Conservation (phyloP, 2,797 vertebrate species). For the Masticophis lateralis region DNA sequence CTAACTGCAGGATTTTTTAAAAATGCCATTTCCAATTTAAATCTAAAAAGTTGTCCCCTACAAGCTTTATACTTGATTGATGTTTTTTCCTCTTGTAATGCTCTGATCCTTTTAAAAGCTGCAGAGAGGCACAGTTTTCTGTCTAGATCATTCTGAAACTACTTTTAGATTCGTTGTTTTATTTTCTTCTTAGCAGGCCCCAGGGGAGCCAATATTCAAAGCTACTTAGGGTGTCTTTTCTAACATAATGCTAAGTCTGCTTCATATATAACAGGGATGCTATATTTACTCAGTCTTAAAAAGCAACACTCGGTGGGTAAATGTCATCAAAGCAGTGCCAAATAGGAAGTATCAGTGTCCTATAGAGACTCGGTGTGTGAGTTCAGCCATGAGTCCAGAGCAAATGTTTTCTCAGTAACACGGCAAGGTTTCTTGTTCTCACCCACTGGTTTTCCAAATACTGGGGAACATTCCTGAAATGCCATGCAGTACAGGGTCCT, state of each 20-base stretch:
- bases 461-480: slow-evolving; percentile 8
- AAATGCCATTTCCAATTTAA: neutral
- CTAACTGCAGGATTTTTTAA: neutral
- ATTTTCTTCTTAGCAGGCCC: slow-evolving; percentile 21
- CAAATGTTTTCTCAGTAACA: slow-evolving; percentile 7
- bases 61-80: neutral
- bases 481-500: neutral
- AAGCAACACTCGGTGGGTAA: slow-evolving; percentile 19
- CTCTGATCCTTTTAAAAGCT: neutral
- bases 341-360: slow-evolving; percentile 23
- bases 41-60: neutral
- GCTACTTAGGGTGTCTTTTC: slow-evolving; percentile 19
- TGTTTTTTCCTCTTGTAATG: neutral
- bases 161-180: neutral
- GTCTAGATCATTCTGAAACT: neutral
- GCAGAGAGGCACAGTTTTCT: slow-evolving; percentile 30
- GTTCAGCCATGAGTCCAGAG: slow-evolving; percentile 15
- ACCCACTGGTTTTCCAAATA: slow-evolving; percentile 30
- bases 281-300: neutral
- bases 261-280: slow-evolving; percentile 9
- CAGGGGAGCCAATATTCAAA: slow-evolving; percentile 4
- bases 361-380: neutral
- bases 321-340: neutral
- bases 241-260: neutral
- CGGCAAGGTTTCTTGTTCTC: neutral